Conservation (phyloP, 2,797 vertebrate genomes). For the Neosalanx taihuensis region DNA sequence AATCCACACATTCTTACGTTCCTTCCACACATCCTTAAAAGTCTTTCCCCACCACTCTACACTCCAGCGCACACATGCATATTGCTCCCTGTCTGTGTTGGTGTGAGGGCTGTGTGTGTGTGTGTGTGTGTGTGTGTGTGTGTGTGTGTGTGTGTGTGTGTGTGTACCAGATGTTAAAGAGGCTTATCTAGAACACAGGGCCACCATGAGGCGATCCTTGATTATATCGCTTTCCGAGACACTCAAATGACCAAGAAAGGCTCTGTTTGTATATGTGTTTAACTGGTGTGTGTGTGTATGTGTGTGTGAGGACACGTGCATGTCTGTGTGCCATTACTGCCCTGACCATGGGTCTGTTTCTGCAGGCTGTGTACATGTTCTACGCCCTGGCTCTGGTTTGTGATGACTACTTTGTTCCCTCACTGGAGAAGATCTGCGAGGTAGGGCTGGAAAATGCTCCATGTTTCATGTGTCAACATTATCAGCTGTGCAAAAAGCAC, state of each 20-base stretch:
- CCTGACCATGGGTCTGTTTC: not conserved
- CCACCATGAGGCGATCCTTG: not conserved
- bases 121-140: conserved; percentile 15
- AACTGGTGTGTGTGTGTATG: not conserved
- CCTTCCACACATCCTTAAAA: not conserved
- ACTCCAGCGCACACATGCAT: not conserved
- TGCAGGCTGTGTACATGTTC: conserved; percentile 96
- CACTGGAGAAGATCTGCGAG: conserved; percentile 93
- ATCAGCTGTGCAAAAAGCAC: not conserved
- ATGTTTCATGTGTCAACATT: not conserved
- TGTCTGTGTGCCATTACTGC: conserved; percentile 9
- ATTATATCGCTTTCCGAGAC: not conserved
- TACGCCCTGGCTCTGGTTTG: conserved; percentile 93
- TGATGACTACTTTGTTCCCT: conserved; percentile 97
- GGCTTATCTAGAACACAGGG: not conserved
- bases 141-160: conserved; percentile 1
- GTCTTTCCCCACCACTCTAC: not conserved
- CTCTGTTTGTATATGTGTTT: not conserved
- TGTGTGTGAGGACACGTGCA: conserved; percentile 4
- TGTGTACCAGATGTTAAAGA: conserved; percentile 3
- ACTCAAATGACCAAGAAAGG: not conserved
- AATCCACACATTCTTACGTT: not conserved
- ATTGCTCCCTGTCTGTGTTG: not conserved
- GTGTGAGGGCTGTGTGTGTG: not conserved
- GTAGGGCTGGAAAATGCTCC: conserved; percentile 62